Evolutionary conservation across 2,888 invertebrate species (phyloP), one percentile per base, ranked within the genome.

Genomic region (Oegoconia quadripuncta): DNA sequence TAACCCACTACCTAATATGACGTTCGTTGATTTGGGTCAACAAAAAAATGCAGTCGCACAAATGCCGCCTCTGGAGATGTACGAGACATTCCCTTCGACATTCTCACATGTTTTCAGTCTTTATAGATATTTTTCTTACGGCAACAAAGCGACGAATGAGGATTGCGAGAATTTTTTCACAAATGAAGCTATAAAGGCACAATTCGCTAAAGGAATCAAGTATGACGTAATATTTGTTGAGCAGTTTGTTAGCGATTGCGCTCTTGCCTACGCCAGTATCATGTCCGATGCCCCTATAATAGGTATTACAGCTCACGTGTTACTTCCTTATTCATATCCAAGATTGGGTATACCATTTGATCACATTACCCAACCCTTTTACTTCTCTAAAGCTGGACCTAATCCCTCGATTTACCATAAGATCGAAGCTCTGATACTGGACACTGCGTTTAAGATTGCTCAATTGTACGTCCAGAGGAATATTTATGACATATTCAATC

Each of bases 151-250:
- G n/a, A n/a, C n/a, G n/a, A n/a, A n/a, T n/a, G n/a, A n/a, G n/a
- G 63, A 70, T 17, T 89, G 89, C 41, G 62, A 73, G 16, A 48
- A 41, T 11, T 58, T 69, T 1, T 57, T 89, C 1, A 59, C 46
- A 1, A 71, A 77, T 41, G 49, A 64, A 2, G 55, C 62, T 4
- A 66, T 76, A 4, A 59, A 54, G 26, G 42, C 52, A 7, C 63
- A 74, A 51, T 52, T 63, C 8, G 52, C 49, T 8, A 55, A 54
- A 46, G 52, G 56, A 13, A 52, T 50, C 8, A 63, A 65, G 32
- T 88, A 77, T 44, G 88, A 89, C 46, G 67, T 88, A 30, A 74
- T 87, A 41, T 75, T 89, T 41, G 76, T 80, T 23, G 88, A 88
- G 50, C 73, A 79, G 41, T 88, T 88, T 41, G 65, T 79, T 52